Base-by-base conservation (phyloP, 1,140 invertebrate species). In the Harlomillsia oculata region DNA sequence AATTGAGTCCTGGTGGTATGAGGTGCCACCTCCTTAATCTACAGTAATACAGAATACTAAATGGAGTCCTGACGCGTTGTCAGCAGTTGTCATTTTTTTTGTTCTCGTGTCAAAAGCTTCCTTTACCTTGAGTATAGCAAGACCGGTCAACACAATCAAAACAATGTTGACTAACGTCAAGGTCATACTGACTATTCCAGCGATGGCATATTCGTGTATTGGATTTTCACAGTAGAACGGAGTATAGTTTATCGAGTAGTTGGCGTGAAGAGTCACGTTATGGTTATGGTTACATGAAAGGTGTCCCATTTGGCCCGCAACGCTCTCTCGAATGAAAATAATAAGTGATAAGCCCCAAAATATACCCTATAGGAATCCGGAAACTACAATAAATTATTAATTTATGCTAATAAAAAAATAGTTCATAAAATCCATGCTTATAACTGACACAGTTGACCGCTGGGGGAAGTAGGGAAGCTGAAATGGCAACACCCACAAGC, bases 11-110 rank as follows among this genome's bases (percentile, higher is more conserved):
- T 80, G 1, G 82, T 84, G 1, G 82, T 84, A 51, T 86, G 82
- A 0, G 87, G 87, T 0, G 86, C 85, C 0, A 90, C 85, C 74
- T 89, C 87, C 71, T 91, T 91, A n/a, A n/a, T n/a, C n/a, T n/a
- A n/a, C n/a, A n/a, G n/a, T n/a, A n/a, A n/a, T n/a, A n/a, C n/a
- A n/a, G n/a, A n/a, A n/a, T n/a, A n/a, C n/a, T n/a, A n/a, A n/a
- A n/a, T n/a, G n/a, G n/a, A n/a, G n/a, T n/a, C n/a, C n/a, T n/a
- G n/a, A n/a, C 21, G 40, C 23, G 18, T 52, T 13, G 3, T 11
- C 6, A 28, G 11, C 16, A 8, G 16, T 40, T 21, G n/a, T n/a
- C n/a, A n/a, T n/a, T n/a, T n/a, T n/a, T n/a, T n/a, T n/a, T n/a
- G n/a, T n/a, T n/a, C n/a, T n/a, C n/a, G n/a, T n/a, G n/a, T n/a